Conservation (phyloP, 2,888 invertebrate species). For the Monoplex corrugatus region DNA sequence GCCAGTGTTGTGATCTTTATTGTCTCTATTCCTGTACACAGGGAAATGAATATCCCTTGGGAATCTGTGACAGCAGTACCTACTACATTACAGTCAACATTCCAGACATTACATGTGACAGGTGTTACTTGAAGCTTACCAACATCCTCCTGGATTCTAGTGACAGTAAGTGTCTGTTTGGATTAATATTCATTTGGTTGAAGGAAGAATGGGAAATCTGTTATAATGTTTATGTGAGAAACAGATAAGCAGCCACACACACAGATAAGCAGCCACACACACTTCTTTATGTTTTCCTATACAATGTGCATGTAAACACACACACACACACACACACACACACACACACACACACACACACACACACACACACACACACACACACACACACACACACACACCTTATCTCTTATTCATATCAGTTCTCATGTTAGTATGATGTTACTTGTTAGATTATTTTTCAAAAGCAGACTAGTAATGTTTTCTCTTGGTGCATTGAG, state of each 20-base stretch:
- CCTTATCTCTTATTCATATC: background rate
- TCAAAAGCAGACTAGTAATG: background rate
- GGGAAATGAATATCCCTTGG: slow-evolving; percentile 59
- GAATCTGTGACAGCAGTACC: slow-evolving; percentile 60
- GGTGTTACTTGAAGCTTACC: slow-evolving; percentile 57
- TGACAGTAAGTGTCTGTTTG: background rate
- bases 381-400: background rate
- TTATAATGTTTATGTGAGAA: background rate
- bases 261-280: background rate
- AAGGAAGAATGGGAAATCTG: too few relatives aligned
- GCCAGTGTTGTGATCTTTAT: background rate
- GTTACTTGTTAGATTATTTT: too few relatives aligned
- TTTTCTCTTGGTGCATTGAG: too few relatives aligned
- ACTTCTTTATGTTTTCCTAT: background rate
- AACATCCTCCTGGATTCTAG: slow-evolving; percentile 15
- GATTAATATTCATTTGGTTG: background rate
- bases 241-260: background rate
- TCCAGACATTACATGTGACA: slow-evolving; percentile 63
- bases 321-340: slow-evolving; percentile 1
- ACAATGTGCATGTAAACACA: background rate
- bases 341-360: background rate
- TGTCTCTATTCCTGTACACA: slow-evolving; percentile 39
- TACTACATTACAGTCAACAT: slow-evolving; percentile 65
- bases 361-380: background rate
- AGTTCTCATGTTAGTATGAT: background rate